phyloP scores from a whole-genome alignment of 2,113 vertebrate species.

The pig (Sus scrofa) region T2T-Sscrofa CM000818.6:31288001-31288500 shows the following conservation, averaged over 20 bases:
- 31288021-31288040: neutral
- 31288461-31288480: neutral
- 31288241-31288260: neutral
- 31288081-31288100: neutral
- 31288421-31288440: neutral
- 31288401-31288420: neutral
- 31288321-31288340: neutral
- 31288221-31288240: neutral
- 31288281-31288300: neutral
- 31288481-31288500: neutral
- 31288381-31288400: neutral
- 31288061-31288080: neutral
- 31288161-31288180: neutral
- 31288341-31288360: neutral
- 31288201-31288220: neutral
- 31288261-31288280: neutral
- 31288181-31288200: neutral
- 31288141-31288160: neutral
- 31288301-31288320: too few relatives aligned
- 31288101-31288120: neutral
- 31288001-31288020: neutral
- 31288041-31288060: neutral
- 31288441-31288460: neutral
- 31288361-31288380: neutral
- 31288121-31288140: neutral